phyloP scores from a whole-genome alignment of 2,888 invertebrate species.

The Drosophila colorata region DNA sequence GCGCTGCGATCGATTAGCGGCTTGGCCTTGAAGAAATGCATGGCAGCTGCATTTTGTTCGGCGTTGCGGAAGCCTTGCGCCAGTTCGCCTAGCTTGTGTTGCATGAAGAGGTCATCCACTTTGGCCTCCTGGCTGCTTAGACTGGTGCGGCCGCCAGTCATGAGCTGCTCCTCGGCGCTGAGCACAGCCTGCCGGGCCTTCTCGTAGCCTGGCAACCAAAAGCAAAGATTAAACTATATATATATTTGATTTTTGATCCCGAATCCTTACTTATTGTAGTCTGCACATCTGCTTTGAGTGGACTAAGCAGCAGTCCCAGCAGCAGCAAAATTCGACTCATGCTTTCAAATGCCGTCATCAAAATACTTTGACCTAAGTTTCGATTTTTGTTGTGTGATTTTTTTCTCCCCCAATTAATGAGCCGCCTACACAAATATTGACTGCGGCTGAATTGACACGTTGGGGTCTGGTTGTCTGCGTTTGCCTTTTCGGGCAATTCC shows the following conservation, averaged over 20 bases:
- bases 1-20: constrained; percentile 86
- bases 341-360: background rate
- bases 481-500: background rate
- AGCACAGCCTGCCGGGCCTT: constrained; percentile 81
- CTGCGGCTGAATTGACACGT: constrained; percentile 34
- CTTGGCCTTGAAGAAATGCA: constrained; percentile 87
- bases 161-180: constrained; percentile 78
- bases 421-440: constrained; percentile 64
- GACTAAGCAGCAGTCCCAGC: constrained; percentile 13
- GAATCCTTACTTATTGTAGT: constrained; percentile 40
- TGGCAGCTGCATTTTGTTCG: constrained; percentile 85
- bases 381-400: constrained; percentile 35
- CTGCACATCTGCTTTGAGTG: constrained; percentile 26
- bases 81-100: constrained; percentile 80
- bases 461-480: background rate
- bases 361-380: background rate
- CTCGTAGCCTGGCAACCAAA: constrained; percentile 70
- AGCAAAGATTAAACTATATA: no score
- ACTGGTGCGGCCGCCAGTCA: constrained; percentile 79
- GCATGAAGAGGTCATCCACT: constrained; percentile 81
- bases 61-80: constrained; percentile 75
- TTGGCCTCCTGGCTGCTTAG: constrained; percentile 72
- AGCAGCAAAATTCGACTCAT: constrained; percentile 40
- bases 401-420: constrained; percentile 33
- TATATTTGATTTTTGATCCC: background rate